phyloP scores from a whole-genome alignment of 2,113 vertebrate genomes.

The Danionella cerebrum region DNA sequence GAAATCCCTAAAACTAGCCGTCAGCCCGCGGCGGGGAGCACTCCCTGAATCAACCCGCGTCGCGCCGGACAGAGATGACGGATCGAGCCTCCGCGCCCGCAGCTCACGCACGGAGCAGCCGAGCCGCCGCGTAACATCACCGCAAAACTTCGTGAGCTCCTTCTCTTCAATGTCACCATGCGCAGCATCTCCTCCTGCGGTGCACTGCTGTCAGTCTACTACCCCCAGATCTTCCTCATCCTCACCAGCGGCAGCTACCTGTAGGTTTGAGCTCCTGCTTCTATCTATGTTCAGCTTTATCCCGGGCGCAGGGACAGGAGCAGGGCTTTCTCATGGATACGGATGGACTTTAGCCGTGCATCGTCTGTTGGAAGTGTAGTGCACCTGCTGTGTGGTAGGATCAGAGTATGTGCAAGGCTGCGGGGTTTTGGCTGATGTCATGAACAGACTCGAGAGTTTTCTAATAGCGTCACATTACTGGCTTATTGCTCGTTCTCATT shows the following conservation, averaged over 20 bases:
- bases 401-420: neutral
- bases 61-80: conserved; percentile 76
- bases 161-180: conserved; percentile 77
- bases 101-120: conserved; percentile 59
- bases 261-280: conserved; percentile 64
- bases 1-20: conserved; percentile 63
- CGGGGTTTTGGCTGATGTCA: too few relatives aligned
- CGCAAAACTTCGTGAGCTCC: conserved; percentile 46
- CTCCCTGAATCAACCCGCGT: conserved; percentile 56
- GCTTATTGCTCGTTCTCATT: too few relatives aligned
- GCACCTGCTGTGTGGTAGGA: neutral
- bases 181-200: conserved; percentile 84
- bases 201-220: conserved; percentile 89
- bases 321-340: neutral
- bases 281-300: neutral
- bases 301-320: too few relatives aligned
- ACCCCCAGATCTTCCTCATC: conserved; percentile 96
- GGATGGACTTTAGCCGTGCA: too few relatives aligned
- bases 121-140: conserved; percentile 64
- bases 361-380: neutral
- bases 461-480: too few relatives aligned
- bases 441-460: too few relatives aligned
- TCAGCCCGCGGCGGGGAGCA: conserved; percentile 55
- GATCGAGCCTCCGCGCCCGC: conserved; percentile 63
- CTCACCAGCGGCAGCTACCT: conserved; percentile 95